phyloP scores from a whole-genome alignment of 2,797 vertebrate species.

The Lithobates pipiens region DNA sequence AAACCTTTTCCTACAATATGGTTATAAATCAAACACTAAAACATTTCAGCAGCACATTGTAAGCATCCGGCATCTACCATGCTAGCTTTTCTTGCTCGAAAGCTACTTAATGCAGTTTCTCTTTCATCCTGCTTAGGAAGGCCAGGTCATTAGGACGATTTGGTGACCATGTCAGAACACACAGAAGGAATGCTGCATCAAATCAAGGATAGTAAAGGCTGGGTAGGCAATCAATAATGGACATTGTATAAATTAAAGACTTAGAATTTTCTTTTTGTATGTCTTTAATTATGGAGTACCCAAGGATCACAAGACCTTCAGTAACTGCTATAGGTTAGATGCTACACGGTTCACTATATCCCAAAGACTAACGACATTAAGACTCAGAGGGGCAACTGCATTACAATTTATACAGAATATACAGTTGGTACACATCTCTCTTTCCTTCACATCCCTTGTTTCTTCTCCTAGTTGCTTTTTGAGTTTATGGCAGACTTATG shows the following conservation, averaged over 20 bases:
- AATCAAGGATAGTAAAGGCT: slow-evolving; percentile 11
- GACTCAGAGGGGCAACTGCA: not conserved
- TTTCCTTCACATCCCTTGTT: no score
- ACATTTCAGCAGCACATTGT: slow-evolving; percentile 38
- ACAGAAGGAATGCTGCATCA: slow-evolving; percentile 4
- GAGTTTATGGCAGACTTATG: no score
- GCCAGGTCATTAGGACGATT: slow-evolving; percentile 29
- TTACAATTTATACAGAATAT: no score
- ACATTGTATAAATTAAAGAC: not conserved
- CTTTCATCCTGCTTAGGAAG: slow-evolving; percentile 34
- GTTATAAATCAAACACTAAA: slow-evolving; percentile 37
- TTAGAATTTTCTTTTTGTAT: not conserved
- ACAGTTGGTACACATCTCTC: no score
- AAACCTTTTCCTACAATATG: slow-evolving; percentile 16
- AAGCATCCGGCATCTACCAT: slow-evolving; percentile 15
- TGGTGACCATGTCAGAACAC: slow-evolving; percentile 4
- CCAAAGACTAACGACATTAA: not conserved
- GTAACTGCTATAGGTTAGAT: not conserved
- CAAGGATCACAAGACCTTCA: not conserved
- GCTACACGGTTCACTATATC: not conserved
- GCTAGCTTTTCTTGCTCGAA: not conserved
- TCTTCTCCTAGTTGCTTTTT: no score
- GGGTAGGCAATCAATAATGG: not conserved
- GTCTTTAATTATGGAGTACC: not conserved
- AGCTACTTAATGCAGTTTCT: slow-evolving; percentile 23